A percentile compares a stretch with the other conserved stretches of the same genome.
phyloP scores from a whole-genome alignment of 2,113 vertebrate species.

The Corythornis cristatus region DNA sequence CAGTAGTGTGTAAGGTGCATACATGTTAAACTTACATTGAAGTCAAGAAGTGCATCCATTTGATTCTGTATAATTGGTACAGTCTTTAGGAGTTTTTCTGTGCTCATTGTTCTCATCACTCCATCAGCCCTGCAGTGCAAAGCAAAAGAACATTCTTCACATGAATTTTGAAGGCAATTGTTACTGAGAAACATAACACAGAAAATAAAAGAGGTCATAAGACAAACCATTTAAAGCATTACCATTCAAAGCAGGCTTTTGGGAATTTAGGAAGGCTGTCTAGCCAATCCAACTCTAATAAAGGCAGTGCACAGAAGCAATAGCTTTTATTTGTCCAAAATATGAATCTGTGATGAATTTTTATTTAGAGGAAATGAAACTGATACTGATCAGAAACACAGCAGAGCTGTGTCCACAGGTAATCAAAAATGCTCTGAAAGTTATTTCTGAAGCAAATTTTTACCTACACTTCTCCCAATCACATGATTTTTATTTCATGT shows the following conservation, averaged over 20 bases:
- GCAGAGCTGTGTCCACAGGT: background rate
- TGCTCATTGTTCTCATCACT: slow-evolving; percentile 98
- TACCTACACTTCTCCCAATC: background rate
- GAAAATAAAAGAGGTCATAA: background rate
- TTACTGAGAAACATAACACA: background rate
- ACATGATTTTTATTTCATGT: background rate
- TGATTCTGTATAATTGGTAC: slow-evolving; percentile 93
- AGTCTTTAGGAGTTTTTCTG: slow-evolving; percentile 94
- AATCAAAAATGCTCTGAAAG: background rate
- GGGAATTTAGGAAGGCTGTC: background rate
- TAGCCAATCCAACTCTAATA: background rate
- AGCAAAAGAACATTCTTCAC: background rate
- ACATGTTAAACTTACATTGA: slow-evolving; percentile 85
- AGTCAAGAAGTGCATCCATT: slow-evolving; percentile 94
- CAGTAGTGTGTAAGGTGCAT: fast-evolving
- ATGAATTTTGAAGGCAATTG: background rate
- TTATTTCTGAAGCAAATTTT: background rate
- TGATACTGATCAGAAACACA: background rate
- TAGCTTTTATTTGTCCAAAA: background rate
- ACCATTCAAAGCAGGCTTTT: background rate
- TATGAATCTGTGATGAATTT: background rate
- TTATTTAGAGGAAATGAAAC: background rate
- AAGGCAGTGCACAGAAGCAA: background rate
- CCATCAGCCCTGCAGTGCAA: slow-evolving; percentile 87
- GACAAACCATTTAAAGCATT: background rate